Evolutionary conservation across 2,888 invertebrate genomes (phyloP), one percentile per base, ranked within the genome.

Genomic region (Mystacides longicornis): DNA sequence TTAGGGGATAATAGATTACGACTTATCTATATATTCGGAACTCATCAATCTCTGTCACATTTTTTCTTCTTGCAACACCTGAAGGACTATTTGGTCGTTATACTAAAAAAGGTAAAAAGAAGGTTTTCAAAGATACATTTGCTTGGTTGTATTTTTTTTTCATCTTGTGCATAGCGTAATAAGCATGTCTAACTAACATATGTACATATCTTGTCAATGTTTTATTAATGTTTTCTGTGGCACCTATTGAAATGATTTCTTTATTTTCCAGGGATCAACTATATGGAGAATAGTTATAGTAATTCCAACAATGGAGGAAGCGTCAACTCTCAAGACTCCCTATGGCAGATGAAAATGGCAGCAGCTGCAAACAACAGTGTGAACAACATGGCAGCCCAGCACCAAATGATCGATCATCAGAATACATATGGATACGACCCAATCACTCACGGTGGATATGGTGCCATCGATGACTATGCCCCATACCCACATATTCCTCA

Each of bases 281-380:
- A 92, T 75, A 84, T 91, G 75, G 93, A 93, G 70, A 91, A 91
- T 73, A 91, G 90, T 71, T 93, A 93, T 73, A 89, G 92, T 57
- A 93, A 93, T 71, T 93, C 92, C 58, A 93, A 93, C 76, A 92
- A 93, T 71, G 93, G 93, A n/a, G 93, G 93, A 63, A 93, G 93
- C 65, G 93, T 93, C 56, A 93, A 94, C 75, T 93, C 93, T 3
- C 93, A 93, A 72, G 93, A 93, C 71, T 93, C 93, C 37, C 74
- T 94, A 66, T 93, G 94, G 93, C 93, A 93, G 74, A 87, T 93
- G 82, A 93, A 93, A 74, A 88, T 88, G 82, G 88, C 87, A 1
- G 88, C 87, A n/a, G 81, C 80, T 2, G 79, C 81, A 11, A 85
- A 83, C 65, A 82, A 82, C 63, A 83, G 83, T 52, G 83, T 82